Percentiles rank a stretch among this genome's conserved stretches.
Evolutionary conservation across 1,140 invertebrate species (phyloP).

Genomic region (Sycophila sp.): DNA sequence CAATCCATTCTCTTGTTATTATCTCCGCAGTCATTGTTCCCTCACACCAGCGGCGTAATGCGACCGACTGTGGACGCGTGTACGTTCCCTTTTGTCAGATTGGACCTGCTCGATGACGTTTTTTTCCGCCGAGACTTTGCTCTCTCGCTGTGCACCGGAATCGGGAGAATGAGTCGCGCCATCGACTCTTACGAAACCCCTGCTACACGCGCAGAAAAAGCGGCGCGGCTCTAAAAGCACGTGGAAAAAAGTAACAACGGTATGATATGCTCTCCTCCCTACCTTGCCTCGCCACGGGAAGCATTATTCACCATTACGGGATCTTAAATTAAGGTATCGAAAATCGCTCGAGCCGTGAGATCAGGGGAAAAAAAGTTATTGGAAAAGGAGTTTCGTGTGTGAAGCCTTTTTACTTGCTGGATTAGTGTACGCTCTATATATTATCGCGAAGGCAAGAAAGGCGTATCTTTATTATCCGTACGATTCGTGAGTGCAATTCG

Average conservation of each 20-base stretch:
- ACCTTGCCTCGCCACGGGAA: neutral
- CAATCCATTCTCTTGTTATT: no score
- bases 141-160: constrained; percentile 14
- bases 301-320: constrained; percentile 34
- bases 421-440: no score
- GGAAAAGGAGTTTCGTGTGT: neutral
- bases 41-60: no score
- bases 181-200: constrained; percentile 25
- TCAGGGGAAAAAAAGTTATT: constrained; percentile 24
- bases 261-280: constrained; percentile 4
- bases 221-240: neutral
- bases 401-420: neutral
- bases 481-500: no score
- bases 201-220: neutral
- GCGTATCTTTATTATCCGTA: no score
- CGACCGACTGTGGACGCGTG: no score
- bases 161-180: neutral
- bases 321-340: constrained; percentile 19
- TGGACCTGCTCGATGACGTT: neutral
- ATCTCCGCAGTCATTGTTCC: no score
- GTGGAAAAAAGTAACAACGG: constrained; percentile 3
- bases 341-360: neutral
- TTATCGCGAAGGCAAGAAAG: no score
- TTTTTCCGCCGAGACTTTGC: constrained; percentile 3
- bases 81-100: no score